Evolutionary conservation across 2,888 invertebrate genomes (phyloP).

Genomic region (Diarsia dahlii): DNA sequence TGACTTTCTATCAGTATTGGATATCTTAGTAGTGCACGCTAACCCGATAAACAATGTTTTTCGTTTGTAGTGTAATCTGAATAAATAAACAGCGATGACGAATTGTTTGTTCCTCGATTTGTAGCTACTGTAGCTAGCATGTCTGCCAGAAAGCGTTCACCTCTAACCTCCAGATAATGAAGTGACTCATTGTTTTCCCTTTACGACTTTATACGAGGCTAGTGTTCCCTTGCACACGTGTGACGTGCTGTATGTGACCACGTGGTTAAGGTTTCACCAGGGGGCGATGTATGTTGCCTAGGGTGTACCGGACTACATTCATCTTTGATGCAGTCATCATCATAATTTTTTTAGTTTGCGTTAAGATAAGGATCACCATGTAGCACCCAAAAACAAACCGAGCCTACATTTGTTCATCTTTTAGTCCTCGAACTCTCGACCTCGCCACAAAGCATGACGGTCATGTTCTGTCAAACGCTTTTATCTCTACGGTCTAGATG

Average conservation of each 20-base stretch:
- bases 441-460: constrained; percentile 52
- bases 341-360: background rate
- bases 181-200: constrained; percentile 37
- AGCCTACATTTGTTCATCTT: constrained; percentile 31
- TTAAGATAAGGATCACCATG: constrained; percentile 11
- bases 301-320: background rate
- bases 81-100: constrained; percentile 45
- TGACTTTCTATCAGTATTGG: constrained; percentile 57
- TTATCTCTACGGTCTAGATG: constrained; percentile 55
- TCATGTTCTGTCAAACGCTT: constrained; percentile 55
- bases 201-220: background rate
- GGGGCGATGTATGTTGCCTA: background rate
- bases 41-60: constrained; percentile 39
- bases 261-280: background rate
- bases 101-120: constrained; percentile 49
- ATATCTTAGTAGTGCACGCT: constrained; percentile 49
- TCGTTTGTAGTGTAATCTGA: constrained; percentile 37
- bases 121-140: constrained; percentile 33
- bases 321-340: background rate
- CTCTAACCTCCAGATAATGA: constrained; percentile 36
- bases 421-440: constrained; percentile 33
- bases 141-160: constrained; percentile 30
- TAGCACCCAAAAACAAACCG: constrained; percentile 28
- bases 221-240: background rate
- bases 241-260: background rate